Percentiles rank a stretch among this genome's conserved stretches.
Evolutionary conservation across 2,113 vertebrate genomes (phyloP).

Genomic region (Notarius quadriscutis): DNA sequence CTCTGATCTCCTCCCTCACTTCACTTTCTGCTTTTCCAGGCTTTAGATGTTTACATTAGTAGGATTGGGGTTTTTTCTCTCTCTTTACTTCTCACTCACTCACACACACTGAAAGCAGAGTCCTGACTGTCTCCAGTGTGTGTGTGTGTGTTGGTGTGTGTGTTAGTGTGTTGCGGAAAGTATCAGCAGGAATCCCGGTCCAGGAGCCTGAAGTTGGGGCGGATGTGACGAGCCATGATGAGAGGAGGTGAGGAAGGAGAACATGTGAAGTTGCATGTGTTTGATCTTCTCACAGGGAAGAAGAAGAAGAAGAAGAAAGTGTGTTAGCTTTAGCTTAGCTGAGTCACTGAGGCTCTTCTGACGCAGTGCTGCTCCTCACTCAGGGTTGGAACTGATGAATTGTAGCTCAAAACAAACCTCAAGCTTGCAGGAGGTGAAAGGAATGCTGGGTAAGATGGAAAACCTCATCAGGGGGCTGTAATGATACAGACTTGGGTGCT

Average conservation of each 20-base stretch:
- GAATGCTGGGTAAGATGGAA: background rate
- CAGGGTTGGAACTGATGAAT: background rate
- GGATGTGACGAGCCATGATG: conserved; percentile 64
- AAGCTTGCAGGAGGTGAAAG: background rate
- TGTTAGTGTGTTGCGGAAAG: conserved; percentile 11
- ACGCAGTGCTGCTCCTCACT: conserved; percentile 17
- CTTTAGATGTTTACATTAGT: background rate
- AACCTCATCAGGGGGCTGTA: background rate
- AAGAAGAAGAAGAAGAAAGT: conserved; percentile 4
- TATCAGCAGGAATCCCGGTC: background rate
- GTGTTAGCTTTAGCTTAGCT: conserved; percentile 56
- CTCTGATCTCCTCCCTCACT: conserved; percentile 62
- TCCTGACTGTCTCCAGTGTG: background rate
- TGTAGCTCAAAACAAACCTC: background rate
- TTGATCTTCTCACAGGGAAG: conserved; percentile 30
- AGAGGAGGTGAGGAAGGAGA: conserved; percentile 65
- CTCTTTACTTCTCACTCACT: background rate
- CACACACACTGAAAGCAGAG: background rate
- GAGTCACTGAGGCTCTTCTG: conserved; percentile 64
- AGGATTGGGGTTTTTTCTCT: conserved; percentile 3
- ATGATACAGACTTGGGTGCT: background rate
- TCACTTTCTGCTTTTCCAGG: conserved; percentile 44
- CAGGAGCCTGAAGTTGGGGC: conserved; percentile 63
- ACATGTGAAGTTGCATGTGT: background rate
- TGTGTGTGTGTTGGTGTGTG: background rate